Percentiles rank a stretch among this genome's conserved stretches.
phyloP scores from a whole-genome alignment of 2,113 vertebrate species.

The Oryzias curvinotus region DNA sequence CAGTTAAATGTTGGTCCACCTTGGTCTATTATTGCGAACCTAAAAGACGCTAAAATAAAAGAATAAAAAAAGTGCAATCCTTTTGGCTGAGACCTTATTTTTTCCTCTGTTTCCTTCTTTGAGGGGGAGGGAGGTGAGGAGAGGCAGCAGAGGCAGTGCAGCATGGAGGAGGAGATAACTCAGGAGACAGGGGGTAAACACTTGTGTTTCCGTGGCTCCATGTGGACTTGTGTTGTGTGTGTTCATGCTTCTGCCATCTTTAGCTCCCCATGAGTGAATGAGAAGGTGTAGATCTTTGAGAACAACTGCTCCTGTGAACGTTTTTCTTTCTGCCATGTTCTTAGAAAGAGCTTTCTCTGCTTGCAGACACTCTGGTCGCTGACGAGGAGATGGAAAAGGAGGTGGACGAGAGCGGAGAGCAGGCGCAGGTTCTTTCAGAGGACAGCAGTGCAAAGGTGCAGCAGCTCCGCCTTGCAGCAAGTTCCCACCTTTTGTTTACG shows the following conservation, averaged over 20 bases:
- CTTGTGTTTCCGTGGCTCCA: slow-evolving; percentile 20
- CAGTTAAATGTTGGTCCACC: too few species aligned
- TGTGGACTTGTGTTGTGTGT: slow-evolving; percentile 11
- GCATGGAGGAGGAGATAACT: slow-evolving; percentile 64
- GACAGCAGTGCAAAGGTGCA: slow-evolving; percentile 50
- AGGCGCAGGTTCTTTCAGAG: slow-evolving; percentile 39
- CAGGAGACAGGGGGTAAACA: slow-evolving; percentile 67
- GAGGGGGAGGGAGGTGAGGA: slow-evolving; percentile 82
- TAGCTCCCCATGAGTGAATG: slow-evolving; percentile 27
- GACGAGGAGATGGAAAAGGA: slow-evolving; percentile 55
- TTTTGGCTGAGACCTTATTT: slow-evolving; percentile 24
- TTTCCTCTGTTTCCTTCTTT: slow-evolving; percentile 44
- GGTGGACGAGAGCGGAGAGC: slow-evolving; percentile 45
- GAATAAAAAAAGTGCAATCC: slow-evolving; percentile 1
- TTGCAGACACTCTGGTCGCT: slow-evolving; percentile 46
- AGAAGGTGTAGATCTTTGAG: slow-evolving; percentile 18
- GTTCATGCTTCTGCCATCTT: slow-evolving; percentile 19
- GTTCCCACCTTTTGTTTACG: slow-evolving; percentile 1
- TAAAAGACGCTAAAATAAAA: background rate
- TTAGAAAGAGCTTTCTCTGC: slow-evolving; percentile 9
- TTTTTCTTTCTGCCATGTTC: background rate
- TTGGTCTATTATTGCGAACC: background rate
- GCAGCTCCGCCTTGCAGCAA: background rate
- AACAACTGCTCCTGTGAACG: background rate
- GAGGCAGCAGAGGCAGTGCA: slow-evolving; percentile 73